Evolutionary conservation across 2,888 invertebrate genomes (phyloP).

Genomic region (Leucoptera coffeella): DNA sequence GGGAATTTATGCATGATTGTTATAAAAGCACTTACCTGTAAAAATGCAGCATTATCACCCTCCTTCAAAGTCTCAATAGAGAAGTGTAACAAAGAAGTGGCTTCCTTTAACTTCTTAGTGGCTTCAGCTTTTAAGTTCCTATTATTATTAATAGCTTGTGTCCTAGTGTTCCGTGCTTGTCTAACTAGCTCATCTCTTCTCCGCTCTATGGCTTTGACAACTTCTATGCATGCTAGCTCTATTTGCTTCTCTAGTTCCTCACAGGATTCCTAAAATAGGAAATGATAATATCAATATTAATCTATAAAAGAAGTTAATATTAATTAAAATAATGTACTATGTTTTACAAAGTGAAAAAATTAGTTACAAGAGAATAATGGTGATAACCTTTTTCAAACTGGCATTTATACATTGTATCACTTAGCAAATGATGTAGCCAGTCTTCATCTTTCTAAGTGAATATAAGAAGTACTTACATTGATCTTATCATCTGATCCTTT

Average conservation of each 20-base stretch:
- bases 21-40: constrained; percentile 77
- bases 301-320: no score
- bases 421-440: no score
- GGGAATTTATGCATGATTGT: no score
- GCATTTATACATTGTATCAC: no score
- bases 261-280: constrained; percentile 85
- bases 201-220: constrained; percentile 81
- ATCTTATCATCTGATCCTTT: constrained; percentile 95
- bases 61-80: constrained; percentile 98
- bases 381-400: no score
- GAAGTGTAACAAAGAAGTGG: constrained; percentile 93
- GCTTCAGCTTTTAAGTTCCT: constrained; percentile 30
- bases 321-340: no score
- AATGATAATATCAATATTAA: no score
- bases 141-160: constrained; percentile 57
- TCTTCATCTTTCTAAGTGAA: no score
- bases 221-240: constrained; percentile 75
- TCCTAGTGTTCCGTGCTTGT: constrained; percentile 61
- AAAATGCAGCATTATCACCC: constrained; percentile 90
- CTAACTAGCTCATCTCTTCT: constrained; percentile 70
- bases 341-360: no score
- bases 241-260: constrained; percentile 83
- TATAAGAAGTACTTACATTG: constrained; percentile 65
- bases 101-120: constrained; percentile 84
- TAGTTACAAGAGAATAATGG: no score